Conservation (phyloP, 2,888 invertebrate species). For the Cactoblastis cactorum region DNA sequence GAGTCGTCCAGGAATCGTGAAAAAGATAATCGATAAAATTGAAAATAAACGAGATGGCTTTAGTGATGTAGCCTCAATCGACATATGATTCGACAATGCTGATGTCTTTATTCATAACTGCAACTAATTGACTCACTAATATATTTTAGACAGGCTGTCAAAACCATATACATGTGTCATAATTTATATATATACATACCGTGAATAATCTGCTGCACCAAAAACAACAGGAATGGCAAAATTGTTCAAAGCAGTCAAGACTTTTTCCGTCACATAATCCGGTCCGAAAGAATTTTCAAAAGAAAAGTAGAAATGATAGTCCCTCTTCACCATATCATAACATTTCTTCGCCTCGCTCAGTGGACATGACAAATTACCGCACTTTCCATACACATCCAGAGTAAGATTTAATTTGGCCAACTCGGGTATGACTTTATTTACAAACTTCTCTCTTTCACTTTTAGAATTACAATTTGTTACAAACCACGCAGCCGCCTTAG, state of each 20-base stretch:
- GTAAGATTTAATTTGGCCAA: conserved; percentile 28
- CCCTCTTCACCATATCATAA: conserved; percentile 28
- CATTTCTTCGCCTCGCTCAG: conserved; percentile 27
- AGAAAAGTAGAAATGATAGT: conserved; percentile 48
- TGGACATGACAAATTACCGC: conserved; percentile 32
- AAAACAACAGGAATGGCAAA: conserved; percentile 84
- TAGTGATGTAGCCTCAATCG: no score
- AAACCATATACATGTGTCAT: no score
- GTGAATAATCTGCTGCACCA: conserved; percentile 75
- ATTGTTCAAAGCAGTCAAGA: conserved; percentile 46
- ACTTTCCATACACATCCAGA: conserved; percentile 40
- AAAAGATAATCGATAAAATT: no score
- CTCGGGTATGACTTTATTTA: conserved; percentile 25
- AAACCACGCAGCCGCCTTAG: conserved; percentile 47
- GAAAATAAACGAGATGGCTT: no score
- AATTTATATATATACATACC: conserved; percentile 32
- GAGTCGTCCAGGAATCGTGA: no score
- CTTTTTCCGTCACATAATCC: conserved; percentile 46
- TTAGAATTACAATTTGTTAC: conserved; percentile 45
- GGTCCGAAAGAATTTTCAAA: conserved; percentile 47
- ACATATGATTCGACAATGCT: no score
- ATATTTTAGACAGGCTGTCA: no score
- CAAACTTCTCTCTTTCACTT: conserved; percentile 34
- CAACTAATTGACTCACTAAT: no score
- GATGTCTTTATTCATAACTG: no score